phyloP scores from a whole-genome alignment of 2,888 invertebrate species.

The Chirona hameri region DNA sequence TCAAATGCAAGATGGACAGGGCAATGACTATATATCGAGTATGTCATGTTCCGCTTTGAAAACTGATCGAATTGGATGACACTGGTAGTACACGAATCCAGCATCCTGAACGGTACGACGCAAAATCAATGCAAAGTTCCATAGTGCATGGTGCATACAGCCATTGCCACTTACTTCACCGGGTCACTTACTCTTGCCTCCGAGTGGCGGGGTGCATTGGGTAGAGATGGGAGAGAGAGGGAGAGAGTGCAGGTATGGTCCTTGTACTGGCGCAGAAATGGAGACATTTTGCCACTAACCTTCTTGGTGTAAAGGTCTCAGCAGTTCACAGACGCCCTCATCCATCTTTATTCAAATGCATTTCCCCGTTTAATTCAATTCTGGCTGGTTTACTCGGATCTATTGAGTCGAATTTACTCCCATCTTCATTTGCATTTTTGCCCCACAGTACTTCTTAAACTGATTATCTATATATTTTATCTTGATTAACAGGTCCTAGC shows the following conservation, averaged over 20 bases:
- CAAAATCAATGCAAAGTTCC: too few species aligned
- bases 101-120: too few species aligned
- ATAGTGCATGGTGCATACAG: too few species aligned
- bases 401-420: conserved; percentile 2
- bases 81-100: too few species aligned
- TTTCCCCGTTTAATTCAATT: neutral
- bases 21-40: too few species aligned
- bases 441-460: conserved; percentile 22
- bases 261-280: neutral
- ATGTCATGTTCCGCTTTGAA: too few species aligned
- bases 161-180: too few species aligned
- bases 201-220: neutral
- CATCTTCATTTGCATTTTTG: conserved; percentile 26
- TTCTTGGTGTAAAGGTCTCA: neutral
- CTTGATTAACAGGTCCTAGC: conserved; percentile 8
- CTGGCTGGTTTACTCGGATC: neutral
- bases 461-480: conserved; percentile 26
- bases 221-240: neutral
- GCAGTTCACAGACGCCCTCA: neutral
- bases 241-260: too few species aligned
- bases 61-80: too few species aligned
- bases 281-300: neutral
- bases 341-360: neutral
- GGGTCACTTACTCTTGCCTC: neutral
- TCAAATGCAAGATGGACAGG: too few species aligned